Percentiles rank a stretch among this genome's conserved stretches.
Evolutionary conservation across 2,797 vertebrate genomes (phyloP).

Genomic region (Acrossocheilus fasciatus): DNA sequence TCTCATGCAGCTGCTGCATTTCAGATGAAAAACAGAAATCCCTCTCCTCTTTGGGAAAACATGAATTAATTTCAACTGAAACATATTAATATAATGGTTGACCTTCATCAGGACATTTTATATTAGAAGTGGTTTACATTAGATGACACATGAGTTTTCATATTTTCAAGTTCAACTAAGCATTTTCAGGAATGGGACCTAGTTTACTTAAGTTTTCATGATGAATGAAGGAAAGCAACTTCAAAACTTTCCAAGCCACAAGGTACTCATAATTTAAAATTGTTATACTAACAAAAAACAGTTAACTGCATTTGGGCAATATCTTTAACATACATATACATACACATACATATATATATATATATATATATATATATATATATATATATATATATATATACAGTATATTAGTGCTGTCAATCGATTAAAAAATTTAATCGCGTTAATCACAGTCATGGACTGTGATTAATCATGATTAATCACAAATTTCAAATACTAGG

Average conservation of each 20-base stretch:
- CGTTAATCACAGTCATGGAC: too few relatives aligned
- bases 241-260: neutral
- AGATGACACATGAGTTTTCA: neutral
- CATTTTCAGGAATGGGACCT: neutral
- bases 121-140: neutral
- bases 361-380: too few relatives aligned
- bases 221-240: neutral
- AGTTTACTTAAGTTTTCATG: neutral
- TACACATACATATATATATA: too few relatives aligned
- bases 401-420: too few relatives aligned
- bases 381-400: too few relatives aligned
- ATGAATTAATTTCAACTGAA: neutral
- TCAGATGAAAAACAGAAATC: conserved; percentile 4
- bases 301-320: neutral
- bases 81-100: neutral
- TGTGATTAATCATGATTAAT: too few relatives aligned
- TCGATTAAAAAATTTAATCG: too few relatives aligned
- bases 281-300: neutral
- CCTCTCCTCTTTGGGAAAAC: neutral
- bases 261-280: too few relatives aligned
- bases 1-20: neutral
- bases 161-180: neutral
- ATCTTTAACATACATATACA: neutral
- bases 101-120: neutral
- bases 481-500: too few relatives aligned